Conservation (phyloP, 2,888 invertebrate genomes). For the Brachypterus glaber region DNA sequence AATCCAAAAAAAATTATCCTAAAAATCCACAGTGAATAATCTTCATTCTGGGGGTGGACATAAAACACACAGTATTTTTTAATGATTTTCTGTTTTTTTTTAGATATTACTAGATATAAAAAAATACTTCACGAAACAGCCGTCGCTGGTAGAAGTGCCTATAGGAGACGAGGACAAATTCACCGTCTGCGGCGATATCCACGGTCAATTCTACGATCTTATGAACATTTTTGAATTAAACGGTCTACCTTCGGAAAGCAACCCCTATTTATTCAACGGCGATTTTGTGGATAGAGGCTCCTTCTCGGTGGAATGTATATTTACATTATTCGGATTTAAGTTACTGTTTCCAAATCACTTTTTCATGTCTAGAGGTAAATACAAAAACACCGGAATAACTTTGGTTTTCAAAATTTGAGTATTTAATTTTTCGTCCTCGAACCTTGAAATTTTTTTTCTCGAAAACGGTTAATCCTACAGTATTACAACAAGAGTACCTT, state of each 20-base stretch:
- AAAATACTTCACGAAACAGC: constrained; percentile 70
- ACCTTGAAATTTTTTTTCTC: too few species aligned
- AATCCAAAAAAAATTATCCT: too few species aligned
- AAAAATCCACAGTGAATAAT: too few species aligned
- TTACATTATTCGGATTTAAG: constrained; percentile 94
- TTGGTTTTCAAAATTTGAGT: too few species aligned
- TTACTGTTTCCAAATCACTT: constrained; percentile 92
- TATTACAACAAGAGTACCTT: too few species aligned
- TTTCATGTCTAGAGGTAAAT: constrained; percentile 91
- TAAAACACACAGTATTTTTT: constrained; percentile 1
- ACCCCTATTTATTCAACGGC: constrained; percentile 98
- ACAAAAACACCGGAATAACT: constrained; percentile 1
- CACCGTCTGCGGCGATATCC: constrained; percentile 97
- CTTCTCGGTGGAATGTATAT: constrained; percentile 98
- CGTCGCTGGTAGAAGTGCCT: constrained; percentile 81
- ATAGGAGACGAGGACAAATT: constrained; percentile 84
- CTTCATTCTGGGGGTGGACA: too few species aligned
- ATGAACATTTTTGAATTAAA: constrained; percentile 96
- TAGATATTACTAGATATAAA: constrained; percentile 90
- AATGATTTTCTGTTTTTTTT: constrained; percentile 26
- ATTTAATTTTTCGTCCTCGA: too few species aligned
- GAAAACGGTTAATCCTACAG: too few species aligned
- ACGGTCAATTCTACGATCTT: constrained; percentile 97
- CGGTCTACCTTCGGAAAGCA: constrained; percentile 87
- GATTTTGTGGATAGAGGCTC: constrained; percentile 99